Base-by-base conservation (phyloP, 2,797 vertebrate genomes). In the Chrosomus eos region DNA sequence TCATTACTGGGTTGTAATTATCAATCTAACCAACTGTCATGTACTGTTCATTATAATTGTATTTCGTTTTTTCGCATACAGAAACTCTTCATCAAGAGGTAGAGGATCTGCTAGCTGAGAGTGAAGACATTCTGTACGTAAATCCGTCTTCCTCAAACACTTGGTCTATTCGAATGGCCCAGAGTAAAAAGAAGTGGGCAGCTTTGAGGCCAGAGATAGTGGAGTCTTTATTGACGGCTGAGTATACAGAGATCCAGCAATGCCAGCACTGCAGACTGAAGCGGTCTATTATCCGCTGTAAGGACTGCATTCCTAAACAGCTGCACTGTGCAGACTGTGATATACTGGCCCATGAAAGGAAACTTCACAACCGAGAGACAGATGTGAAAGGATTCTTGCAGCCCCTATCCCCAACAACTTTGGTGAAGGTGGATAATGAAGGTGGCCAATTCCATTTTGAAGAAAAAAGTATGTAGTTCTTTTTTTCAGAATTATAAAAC, bases 81-180 rank as follows among this genome's bases (percentile, higher is more conserved):
- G 71, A 51, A 74, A 51, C 16, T 74, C 26, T 74, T 74, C 71
- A 73, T 19, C 16, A 48, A 51, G 43, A 73, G 26, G 26, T 73
- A 28, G 71, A 74, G 18, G 45, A 74, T 28, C 26, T 74, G 43
- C 10, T 74, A 74, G 71, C 40, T 73, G 40, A 72, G 2, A 48
- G 6, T 18, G 40, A 72, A 16, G n/a, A 73, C 43, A 73, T 48
- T 73, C 23, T 10, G 71, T 45, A 14, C 13, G 1, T 14, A 45
- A 4, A 45, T 45, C 43, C 43, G 11, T 18, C 43, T 48, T 73
- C 70, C 43, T 73, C 71, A 31, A 73, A 73, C 43, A 51, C 26
- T 2, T 73, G 71, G 71, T 48, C 71, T 18, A 5, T 73, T 48
- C 26, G n/a, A 7, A 51, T 51, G 14, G 71, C 3, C 3, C 43